These are phyloP conservation scores for Anas capensis DNA, from an alignment of 2,797 vertebrate genomes.

Conservation along the genomic window DNA sequence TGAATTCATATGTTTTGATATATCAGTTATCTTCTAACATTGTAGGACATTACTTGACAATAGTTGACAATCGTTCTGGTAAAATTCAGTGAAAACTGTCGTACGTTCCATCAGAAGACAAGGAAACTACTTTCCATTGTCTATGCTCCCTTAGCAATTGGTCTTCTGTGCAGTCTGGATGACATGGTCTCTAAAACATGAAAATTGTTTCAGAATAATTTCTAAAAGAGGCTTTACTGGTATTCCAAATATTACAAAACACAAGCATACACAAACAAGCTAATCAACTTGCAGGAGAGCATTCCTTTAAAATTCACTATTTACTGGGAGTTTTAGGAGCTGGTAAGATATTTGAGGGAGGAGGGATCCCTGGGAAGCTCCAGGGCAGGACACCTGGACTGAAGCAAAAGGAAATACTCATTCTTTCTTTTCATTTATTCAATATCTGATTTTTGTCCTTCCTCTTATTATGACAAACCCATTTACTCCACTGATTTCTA, in stretches of 20 bases:
- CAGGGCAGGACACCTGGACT: not conserved
- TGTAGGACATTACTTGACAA: not conserved
- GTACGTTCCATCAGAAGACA: not conserved
- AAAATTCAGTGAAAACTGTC: not conserved
- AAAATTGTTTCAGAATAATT: not conserved
- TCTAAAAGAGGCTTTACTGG: not conserved
- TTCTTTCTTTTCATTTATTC: not conserved
- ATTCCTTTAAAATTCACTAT: not conserved
- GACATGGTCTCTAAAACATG: not conserved
- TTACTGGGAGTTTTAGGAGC: not conserved
- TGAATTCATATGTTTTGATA: not conserved
- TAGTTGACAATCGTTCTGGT: not conserved
- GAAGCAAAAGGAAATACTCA: not conserved
- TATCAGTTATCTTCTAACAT: not conserved
- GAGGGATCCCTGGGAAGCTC: rapidly evolving
- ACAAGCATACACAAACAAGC: not conserved
- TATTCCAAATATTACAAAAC: not conserved
- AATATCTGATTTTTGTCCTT: not conserved
- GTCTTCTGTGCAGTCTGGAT: not conserved
- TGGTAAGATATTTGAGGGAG: not conserved
- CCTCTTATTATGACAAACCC: not conserved
- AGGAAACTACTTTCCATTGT: not conserved
- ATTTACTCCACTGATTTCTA: not conserved
- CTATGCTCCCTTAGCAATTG: rapidly evolving
- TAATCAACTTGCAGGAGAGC: not conserved